Evolutionary conservation across 2,113 vertebrate genomes (phyloP), one percentile per base, ranked within the genome.

Genomic region (Tympanuchus pallidicinctus): DNA sequence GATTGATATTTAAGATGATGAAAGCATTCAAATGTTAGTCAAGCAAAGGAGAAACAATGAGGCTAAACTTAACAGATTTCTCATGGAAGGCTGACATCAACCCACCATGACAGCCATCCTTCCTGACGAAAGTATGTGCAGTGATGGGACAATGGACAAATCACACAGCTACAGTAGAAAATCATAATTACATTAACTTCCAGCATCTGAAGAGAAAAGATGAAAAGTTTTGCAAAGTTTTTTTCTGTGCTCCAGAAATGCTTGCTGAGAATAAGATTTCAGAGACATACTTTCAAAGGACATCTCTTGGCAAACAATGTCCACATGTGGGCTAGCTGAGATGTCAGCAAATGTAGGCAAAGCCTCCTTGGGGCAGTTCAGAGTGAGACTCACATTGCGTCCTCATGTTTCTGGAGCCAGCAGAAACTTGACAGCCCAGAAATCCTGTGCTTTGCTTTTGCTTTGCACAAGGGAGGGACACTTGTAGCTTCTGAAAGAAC

Each of bases 381-480:
- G 54, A 74, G 70, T 3, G 2, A 88, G 79, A 71, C 65, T 86
- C 69, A 88, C 80, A 25, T 54, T 84, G 77, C 48, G 1, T 83
- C 73, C 93, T 94, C 36, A 36, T 60, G 18, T 91, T 94, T 72
- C 92, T 86, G 70, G 63, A 59, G 54, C 82, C 82, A 95, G 91
- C 69, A 94, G 57, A 91, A 93, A 75, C 43, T 1, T 65, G 63
- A 72, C 73, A 75, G 86, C n/a, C 66, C 92, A 93, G 92, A 95
- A 96, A 82, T 81, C 70, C 54, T 7, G 2, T 22, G 43, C 52
- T 89, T 81, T 30, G 61, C 65, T 83, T 71, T 61, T 60, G 43
- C 66, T 83, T 71, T 86, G 80, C 60, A 67, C 28, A 52, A 92
- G 70, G 76, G 76, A 95, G 63, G 59, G 12, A 17, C 73, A 72